Base-by-base conservation (phyloP, 2,113 vertebrate species). In the Alethe diademata region DNA sequence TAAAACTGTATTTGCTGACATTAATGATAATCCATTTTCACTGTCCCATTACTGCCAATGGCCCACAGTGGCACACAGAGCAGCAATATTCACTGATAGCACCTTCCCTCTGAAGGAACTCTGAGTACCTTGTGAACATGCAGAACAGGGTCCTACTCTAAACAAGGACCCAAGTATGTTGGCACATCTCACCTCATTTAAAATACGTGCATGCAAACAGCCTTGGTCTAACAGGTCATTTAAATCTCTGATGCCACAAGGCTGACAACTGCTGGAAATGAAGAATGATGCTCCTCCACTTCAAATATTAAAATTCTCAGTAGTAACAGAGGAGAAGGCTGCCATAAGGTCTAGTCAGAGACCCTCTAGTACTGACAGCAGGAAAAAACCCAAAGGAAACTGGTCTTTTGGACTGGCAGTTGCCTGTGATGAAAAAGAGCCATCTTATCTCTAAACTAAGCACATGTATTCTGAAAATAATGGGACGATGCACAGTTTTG, bases 1-100 rank as follows among this genome's bases (percentile, higher is more conserved):
- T 97, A 97, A 90, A 96, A 88, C 83, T 91, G 65, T 93, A 96
- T 86, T 96, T 95, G 94, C 94, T 88, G 85, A 82, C 90, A 96
- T 95, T 87, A 97, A 92, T 51, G 86, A 86, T 91, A 95, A 96
- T 91, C 88, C 93, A 90, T 97, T 94, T 96, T 95, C 91, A 86
- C 96, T 82, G 80, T 56, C 69, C 78, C 71, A 86, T 96, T 96
- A 92, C 84, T 85, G 95, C 69, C 86, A 81, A 67, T 2, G 0
- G 78, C 91, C 61, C 64, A 88, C 66, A 58, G 70, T 53, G 42
- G 36, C 42, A 51, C 64, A 64, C 29, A 78, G 75, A 83, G n/a
- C 75, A 93, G 85, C 33, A 88, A 40, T 47, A 86, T 28, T 43
- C 85, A 78, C 66, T 87, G 87, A 66, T 1, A 88, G 80, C 91